phyloP scores from a whole-genome alignment of 2,888 invertebrate genomes.

The Drosophila merina region DNA sequence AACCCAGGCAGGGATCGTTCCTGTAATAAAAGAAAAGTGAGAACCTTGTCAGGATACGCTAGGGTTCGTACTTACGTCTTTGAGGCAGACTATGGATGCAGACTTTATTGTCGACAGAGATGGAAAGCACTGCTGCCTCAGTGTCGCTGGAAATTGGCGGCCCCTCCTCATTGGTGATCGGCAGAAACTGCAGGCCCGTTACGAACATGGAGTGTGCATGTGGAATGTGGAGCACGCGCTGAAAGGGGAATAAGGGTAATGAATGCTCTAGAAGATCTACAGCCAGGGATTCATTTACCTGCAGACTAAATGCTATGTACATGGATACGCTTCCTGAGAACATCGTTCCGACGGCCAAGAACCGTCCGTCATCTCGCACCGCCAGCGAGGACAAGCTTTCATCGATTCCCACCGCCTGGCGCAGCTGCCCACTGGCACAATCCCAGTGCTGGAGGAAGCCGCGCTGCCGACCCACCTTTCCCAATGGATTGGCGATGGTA shows the following conservation, averaged over 20 bases:
- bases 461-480: constrained; percentile 88
- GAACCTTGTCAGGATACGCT: background rate
- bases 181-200: constrained; percentile 97
- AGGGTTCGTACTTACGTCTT: constrained; percentile 87
- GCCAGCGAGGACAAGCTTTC: constrained; percentile 94
- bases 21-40: constrained; percentile 84
- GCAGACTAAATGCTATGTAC: constrained; percentile 95
- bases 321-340: constrained; percentile 95
- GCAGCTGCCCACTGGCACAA: constrained; percentile 86
- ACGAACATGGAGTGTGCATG: constrained; percentile 98
- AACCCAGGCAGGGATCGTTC: constrained; percentile 92
- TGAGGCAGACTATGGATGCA: constrained; percentile 94
- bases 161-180: constrained; percentile 88
- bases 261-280: background rate
- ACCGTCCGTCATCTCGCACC: constrained; percentile 95
- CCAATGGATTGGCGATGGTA: constrained; percentile 91
- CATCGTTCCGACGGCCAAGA: constrained; percentile 96
- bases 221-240: constrained; percentile 92
- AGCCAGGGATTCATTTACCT: constrained; percentile 85
- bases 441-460: constrained; percentile 93
- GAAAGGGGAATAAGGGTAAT: background rate
- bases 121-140: constrained; percentile 95
- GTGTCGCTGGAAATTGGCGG: constrained; percentile 89
- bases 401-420: constrained; percentile 86
- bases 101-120: constrained; percentile 97